phyloP scores from a whole-genome alignment of 53 echinoderm and acorn worm species.

The Astropecten irregularis region DNA sequence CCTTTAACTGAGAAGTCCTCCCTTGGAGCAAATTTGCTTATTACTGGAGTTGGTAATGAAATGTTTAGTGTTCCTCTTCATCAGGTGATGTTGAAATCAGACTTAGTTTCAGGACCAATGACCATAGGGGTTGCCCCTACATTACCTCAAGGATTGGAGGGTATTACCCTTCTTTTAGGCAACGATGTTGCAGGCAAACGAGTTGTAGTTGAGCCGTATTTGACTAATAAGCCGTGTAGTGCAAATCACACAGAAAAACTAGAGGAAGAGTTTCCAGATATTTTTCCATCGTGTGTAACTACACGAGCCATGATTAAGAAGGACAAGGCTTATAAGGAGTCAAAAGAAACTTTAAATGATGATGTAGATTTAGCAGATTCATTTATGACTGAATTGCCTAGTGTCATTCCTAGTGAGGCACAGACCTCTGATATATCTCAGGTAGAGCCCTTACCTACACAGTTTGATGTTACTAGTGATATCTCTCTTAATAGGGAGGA shows the following conservation, averaged over 20 bases:
- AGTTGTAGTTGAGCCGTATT: constrained; percentile 60
- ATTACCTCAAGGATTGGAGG: constrained; percentile 60
- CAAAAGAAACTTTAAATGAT: too few relatives aligned
- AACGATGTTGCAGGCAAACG: constrained; percentile 54
- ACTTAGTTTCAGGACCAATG: constrained; percentile 48
- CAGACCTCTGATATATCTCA: not conserved
- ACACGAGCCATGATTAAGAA: constrained; percentile 43
- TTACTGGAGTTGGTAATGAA: constrained; percentile 19
- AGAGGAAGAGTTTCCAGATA: constrained; percentile 56
- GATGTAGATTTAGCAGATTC: constrained; percentile 12
- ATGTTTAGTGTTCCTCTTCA: constrained; percentile 28
- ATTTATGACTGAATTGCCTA: not conserved
- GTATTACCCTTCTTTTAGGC: constrained; percentile 61
- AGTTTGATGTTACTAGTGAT: not conserved
- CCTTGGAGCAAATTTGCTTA: constrained; percentile 15
- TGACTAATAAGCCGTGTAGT: constrained; percentile 56
- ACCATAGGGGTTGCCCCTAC: constrained; percentile 59
- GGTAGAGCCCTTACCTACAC: not conserved
- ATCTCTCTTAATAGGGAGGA: not conserved
- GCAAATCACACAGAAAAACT: constrained; percentile 37
- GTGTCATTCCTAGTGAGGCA: not conserved
- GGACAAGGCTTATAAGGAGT: not conserved
- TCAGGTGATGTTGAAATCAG: constrained; percentile 28
- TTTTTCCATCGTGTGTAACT: constrained; percentile 50
- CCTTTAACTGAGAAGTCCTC: constrained; percentile 47